Evolutionary conservation across 2,888 invertebrate species (phyloP).

Genomic region (Coleophora flavipennella): DNA sequence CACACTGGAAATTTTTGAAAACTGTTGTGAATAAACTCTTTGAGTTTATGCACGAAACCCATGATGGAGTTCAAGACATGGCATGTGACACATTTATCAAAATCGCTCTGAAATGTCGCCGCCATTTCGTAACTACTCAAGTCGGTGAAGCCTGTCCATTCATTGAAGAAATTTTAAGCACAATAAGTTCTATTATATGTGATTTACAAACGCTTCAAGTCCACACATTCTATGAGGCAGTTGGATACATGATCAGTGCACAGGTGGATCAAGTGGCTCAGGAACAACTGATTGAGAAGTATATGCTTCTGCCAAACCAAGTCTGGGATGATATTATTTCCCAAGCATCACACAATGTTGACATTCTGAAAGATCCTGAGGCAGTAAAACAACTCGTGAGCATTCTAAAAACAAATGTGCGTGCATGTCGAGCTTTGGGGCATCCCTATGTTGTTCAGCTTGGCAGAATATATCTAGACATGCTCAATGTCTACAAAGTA

Average conservation of each 20-base stretch:
- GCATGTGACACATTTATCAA: constrained; percentile 99
- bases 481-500: constrained; percentile 99
- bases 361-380: constrained; percentile 95
- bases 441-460: constrained; percentile 96
- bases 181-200: constrained; percentile 98
- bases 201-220: constrained; percentile 99
- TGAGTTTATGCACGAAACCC: constrained; percentile 99
- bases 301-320: constrained; percentile 98
- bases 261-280: constrained; percentile 93
- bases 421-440: constrained; percentile 98
- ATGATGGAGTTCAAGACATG: constrained; percentile 99
- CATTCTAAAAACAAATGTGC: constrained; percentile 98
- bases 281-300: constrained; percentile 95
- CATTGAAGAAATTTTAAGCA: constrained; percentile 97
- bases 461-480: constrained; percentile 97
- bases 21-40: constrained; percentile 99
- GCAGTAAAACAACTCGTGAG: constrained; percentile 97
- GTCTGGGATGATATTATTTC: constrained; percentile 99
- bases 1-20: constrained; percentile 99
- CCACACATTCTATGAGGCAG: constrained; percentile 99
- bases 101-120: constrained; percentile 97
- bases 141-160: constrained; percentile 97
- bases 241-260: constrained; percentile 98
- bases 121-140: constrained; percentile 98
- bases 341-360: constrained; percentile 97